phyloP scores from a whole-genome alignment of 2,113 vertebrate species.

The Cariama cristata region DNA sequence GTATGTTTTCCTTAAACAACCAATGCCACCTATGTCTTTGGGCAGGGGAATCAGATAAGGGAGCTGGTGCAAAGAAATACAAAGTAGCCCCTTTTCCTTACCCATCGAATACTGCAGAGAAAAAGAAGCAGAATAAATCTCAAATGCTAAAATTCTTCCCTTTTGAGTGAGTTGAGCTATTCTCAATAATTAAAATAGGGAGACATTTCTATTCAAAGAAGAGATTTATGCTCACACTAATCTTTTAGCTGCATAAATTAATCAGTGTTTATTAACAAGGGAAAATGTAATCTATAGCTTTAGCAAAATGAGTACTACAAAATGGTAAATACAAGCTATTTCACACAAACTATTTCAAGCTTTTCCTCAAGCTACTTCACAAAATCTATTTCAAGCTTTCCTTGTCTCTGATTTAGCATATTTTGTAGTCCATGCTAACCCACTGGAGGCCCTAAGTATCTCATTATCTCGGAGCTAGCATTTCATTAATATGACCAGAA shows the following conservation, averaged over 20 bases:
- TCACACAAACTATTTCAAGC: background rate
- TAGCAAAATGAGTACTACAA: background rate
- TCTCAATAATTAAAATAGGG: background rate
- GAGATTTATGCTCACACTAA: background rate
- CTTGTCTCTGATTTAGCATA: background rate
- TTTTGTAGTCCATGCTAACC: background rate
- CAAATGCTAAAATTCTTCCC: background rate
- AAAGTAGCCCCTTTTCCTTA: background rate
- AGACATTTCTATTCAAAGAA: background rate
- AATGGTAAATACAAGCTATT: conserved; percentile 6
- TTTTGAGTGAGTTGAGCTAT: background rate
- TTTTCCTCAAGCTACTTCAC: background rate
- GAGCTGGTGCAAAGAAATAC: background rate
- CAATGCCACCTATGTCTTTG: accelerated
- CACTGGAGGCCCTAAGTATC: background rate
- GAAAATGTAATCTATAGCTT: background rate
- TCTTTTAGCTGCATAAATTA: background rate
- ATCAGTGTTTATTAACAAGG: background rate
- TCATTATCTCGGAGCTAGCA: background rate
- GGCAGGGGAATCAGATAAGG: background rate
- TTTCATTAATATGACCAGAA: conserved; percentile 28
- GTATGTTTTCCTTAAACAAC: background rate
- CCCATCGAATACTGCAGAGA: background rate
- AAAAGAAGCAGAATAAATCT: background rate
- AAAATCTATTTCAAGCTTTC: conserved; percentile 20